Conservation (phyloP, 2,113 vertebrate species). For the Clarias batrachus region DNA sequence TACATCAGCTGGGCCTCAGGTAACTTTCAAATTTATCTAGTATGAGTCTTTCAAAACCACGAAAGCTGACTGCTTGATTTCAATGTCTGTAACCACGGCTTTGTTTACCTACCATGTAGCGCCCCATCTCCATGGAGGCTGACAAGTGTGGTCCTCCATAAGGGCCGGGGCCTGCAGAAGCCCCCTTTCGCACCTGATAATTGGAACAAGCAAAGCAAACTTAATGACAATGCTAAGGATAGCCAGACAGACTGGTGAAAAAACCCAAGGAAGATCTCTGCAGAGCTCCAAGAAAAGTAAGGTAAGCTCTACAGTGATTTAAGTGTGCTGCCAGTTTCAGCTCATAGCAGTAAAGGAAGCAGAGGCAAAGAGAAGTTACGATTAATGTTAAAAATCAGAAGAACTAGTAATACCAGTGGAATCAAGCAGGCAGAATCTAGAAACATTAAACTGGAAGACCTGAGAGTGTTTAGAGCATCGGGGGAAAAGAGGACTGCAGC, state of each 20-base stretch:
- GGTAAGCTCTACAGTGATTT: constrained; percentile 5
- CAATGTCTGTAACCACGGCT: neutral
- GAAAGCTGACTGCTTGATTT: neutral
- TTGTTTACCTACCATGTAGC: constrained; percentile 82
- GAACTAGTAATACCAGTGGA: neutral
- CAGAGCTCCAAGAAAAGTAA: constrained; percentile 21
- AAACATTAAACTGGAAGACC: constrained; percentile 9
- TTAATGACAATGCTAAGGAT: constrained; percentile 10
- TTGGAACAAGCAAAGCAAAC: constrained; percentile 34
- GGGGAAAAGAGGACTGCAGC: neutral
- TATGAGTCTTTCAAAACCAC: neutral
- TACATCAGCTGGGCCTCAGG: neutral
- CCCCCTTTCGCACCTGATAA: constrained; percentile 86
- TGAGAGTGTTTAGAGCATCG: neutral
- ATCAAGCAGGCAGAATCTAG: neutral
- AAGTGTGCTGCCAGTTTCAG: constrained; percentile 1
- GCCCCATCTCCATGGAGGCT: constrained; percentile 81
- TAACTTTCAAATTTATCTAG: neutral
- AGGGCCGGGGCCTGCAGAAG: constrained; percentile 77
- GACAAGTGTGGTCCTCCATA: constrained; percentile 86
- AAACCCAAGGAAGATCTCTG: neutral
- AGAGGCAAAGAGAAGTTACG: neutral
- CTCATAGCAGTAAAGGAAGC: constrained; percentile 6
- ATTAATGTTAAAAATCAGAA: constrained; percentile 27
- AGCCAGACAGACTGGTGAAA: neutral